Percentiles rank a stretch among this genome's conserved stretches.
Conservation (phyloP, 2,888 invertebrate species). For the Amiota mariae region DNA sequence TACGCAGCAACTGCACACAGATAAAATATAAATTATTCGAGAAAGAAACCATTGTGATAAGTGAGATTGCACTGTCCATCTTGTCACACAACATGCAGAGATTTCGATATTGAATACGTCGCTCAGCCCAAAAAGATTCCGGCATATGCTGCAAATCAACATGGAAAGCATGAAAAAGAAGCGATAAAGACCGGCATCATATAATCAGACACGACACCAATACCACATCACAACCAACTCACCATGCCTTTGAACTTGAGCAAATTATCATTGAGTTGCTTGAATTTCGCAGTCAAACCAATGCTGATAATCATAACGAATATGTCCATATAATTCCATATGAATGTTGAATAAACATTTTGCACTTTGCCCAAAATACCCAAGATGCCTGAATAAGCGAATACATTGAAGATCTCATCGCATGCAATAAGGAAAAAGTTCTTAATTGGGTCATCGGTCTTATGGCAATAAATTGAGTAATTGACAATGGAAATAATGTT, state of each 20-base stretch:
- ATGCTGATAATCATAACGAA: constrained; percentile 83
- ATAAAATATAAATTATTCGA: constrained; percentile 77
- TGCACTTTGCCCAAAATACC: constrained; percentile 69
- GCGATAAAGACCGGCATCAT: neutral
- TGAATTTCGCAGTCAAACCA: constrained; percentile 79
- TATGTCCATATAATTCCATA: constrained; percentile 84
- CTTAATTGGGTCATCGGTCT: constrained; percentile 63
- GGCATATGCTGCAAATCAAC: constrained; percentile 60
- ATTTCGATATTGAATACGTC: constrained; percentile 75
- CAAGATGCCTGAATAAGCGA: constrained; percentile 58
- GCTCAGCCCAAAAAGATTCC: constrained; percentile 74
- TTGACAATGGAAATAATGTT: constrained; percentile 64
- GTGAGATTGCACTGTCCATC: constrained; percentile 75
- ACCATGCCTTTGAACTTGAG: constrained; percentile 75
- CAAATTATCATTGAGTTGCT: constrained; percentile 77
- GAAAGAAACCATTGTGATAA: constrained; percentile 76
- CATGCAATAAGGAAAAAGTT: constrained; percentile 63
- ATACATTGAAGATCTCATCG: constrained; percentile 61
- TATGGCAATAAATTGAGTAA: constrained; percentile 63
- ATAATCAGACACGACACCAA: neutral
- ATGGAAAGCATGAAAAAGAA: neutral
- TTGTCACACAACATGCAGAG: constrained; percentile 75
- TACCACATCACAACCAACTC: too few relatives aligned
- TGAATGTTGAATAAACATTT: constrained; percentile 78
- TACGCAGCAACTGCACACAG: constrained; percentile 76